Percentiles rank a stretch among this genome's conserved stretches.
phyloP scores from a whole-genome alignment of 2,113 vertebrate genomes.

The Chaetodon trifascialis region DNA sequence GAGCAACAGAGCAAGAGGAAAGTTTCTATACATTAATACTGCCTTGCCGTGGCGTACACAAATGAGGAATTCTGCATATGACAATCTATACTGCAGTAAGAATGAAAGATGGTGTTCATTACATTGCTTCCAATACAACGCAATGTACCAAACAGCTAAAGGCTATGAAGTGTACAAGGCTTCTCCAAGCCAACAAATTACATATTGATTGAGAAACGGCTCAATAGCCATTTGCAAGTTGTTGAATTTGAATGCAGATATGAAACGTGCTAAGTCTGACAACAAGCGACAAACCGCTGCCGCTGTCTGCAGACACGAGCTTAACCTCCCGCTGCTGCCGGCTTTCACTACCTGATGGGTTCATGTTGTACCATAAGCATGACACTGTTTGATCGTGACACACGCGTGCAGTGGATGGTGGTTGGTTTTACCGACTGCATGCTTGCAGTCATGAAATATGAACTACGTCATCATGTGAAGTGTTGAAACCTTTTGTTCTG shows the following conservation, averaged over 20 bases:
- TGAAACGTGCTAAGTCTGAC: conserved; percentile 61
- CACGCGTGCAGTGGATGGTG: conserved; percentile 6
- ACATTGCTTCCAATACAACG: conserved; percentile 67
- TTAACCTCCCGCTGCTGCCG: conserved; percentile 37
- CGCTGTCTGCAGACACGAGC: conserved; percentile 28
- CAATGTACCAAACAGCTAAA: conserved; percentile 75
- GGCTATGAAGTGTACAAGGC: conserved; percentile 55
- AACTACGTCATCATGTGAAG: conserved; percentile 22
- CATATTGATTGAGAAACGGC: conserved; percentile 76
- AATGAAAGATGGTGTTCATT: conserved; percentile 80
- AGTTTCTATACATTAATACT: conserved; percentile 57
- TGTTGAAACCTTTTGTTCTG: neutral
- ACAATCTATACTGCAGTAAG: conserved; percentile 67
- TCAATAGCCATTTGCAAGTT: conserved; percentile 79
- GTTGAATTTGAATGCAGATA: conserved; percentile 74
- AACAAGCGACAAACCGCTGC: conserved; percentile 22
- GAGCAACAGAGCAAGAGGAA: conserved; percentile 22
- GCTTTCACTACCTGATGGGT: conserved; percentile 22
- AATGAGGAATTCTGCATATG: conserved; percentile 54
- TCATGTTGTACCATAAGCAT: conserved; percentile 57
- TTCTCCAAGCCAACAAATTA: conserved; percentile 74
- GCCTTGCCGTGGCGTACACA: conserved; percentile 19
- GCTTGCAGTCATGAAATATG: conserved; percentile 20
- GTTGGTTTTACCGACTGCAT: conserved; percentile 46
- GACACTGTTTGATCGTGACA: conserved; percentile 17